Evolutionary conservation across 2,113 vertebrate genomes (phyloP), one percentile per base, ranked within the genome.

Genomic region (Anas platyrhynchos): DNA sequence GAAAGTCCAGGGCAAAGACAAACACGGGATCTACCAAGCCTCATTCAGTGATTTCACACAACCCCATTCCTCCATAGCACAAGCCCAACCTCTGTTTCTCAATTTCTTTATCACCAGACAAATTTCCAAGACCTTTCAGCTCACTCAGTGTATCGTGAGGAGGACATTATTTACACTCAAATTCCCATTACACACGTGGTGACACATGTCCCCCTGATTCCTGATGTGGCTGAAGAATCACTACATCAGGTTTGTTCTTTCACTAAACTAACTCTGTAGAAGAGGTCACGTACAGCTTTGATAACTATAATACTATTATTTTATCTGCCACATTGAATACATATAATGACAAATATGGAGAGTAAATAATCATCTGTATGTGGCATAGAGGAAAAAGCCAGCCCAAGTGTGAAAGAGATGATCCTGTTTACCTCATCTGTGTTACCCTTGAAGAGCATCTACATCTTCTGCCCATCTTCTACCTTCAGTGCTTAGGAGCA

Each of bases 201-300:
- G 94, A 83, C 83, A 67, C 34, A 15, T 3, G 15, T 59, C 59
- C 76, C 7, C 1, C 44, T 61, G 43, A 74, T 56, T 63, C 69
- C 38, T 0, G 0, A 10, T 2, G 0, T 38, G 66, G 6, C 48
- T 38, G 21, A 8, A 27, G 43, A 71, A 72, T 52, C 16, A 36
- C 17, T 43, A 12, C 32, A 34, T 50, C 55, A 61, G 46, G 83
- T 83, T 84, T 78, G 31, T 29, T 94, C 91, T 88, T 91, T 80
- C 50, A 41, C 9, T 3, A 1, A 46, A 77, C 48, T 67, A 52
- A 71, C 34, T 88, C 62, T 59, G 20, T 46, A 67, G 52, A 29
- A 32, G 46, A 73, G 17, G 65, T 71, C 83, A 46, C 21, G 36
- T 36, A 63, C 23, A 65, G 43, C 32, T 72, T 93, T 74, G 67